Conservation (phyloP, 2,888 invertebrate genomes). For the Pseudoips prasinana region DNA sequence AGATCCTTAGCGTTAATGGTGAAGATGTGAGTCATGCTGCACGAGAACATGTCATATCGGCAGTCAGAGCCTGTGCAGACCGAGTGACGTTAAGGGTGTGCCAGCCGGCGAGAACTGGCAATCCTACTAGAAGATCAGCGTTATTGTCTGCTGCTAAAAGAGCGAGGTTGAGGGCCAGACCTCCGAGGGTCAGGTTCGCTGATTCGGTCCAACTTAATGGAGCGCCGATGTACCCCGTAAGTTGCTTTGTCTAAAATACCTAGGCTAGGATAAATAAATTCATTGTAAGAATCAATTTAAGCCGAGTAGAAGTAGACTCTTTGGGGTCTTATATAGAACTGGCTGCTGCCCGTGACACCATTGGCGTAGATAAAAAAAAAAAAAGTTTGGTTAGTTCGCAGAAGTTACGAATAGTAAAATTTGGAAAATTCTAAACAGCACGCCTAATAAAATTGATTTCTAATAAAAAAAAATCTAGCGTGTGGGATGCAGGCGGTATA, state of each 20-base stretch:
- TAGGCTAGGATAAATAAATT: too few species aligned
- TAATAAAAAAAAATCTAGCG: too few species aligned
- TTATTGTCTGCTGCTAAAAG: slow-evolving; percentile 93
- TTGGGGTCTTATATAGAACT: too few species aligned
- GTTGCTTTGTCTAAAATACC: slow-evolving; percentile 42
- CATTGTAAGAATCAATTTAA: too few species aligned
- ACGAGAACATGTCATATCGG: slow-evolving; percentile 93
- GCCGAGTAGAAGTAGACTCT: too few species aligned
- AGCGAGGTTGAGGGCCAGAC: slow-evolving; percentile 89
- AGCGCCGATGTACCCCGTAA: slow-evolving; percentile 89
- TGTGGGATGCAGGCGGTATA: too few species aligned
- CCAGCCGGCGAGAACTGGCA: slow-evolving; percentile 86
- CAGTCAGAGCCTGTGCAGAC: slow-evolving; percentile 91
- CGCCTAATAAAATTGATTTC: too few species aligned
- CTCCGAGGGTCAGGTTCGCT: slow-evolving; percentile 93
- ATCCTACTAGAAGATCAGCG: slow-evolving; percentile 88
- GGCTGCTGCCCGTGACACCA: too few species aligned
- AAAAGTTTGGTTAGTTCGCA: too few species aligned
- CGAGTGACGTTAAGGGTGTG: slow-evolving; percentile 90
- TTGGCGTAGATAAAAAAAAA: too few species aligned
- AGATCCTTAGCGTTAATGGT: slow-evolving; percentile 94
- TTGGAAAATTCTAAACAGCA: too few species aligned
- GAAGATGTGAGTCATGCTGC: slow-evolving; percentile 94
- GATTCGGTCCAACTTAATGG: slow-evolving; percentile 94
- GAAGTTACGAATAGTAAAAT: too few species aligned